phyloP scores from a whole-genome alignment of 64 coral and sea anemone species.

The Montipora sp. region DNA sequence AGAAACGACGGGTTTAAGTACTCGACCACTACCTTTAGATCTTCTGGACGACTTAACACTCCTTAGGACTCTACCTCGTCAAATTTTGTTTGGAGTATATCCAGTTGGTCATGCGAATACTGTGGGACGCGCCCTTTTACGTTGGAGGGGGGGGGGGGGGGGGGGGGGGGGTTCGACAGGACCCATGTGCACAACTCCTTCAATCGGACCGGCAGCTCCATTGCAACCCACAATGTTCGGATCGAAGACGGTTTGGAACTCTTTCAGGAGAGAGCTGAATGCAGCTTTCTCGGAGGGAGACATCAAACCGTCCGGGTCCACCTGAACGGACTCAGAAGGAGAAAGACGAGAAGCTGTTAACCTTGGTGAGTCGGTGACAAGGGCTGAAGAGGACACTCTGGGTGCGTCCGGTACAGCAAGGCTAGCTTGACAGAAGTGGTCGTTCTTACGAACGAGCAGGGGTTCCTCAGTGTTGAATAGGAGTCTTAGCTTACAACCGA shows the following conservation, averaged over 20 bases:
- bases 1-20: conserved; percentile 45
- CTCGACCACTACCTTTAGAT: conserved; percentile 17
- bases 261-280: not conserved
- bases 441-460: conserved; percentile 2
- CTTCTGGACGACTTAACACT: conserved; percentile 18
- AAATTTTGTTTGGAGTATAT: conserved; percentile 36
- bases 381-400: not conserved
- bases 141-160: too few relatives aligned
- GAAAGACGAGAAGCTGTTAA: not conserved
- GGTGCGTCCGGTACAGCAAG: not conserved
- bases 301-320: conserved; percentile 24
- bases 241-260: conserved; percentile 53
- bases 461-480: conserved; percentile 28
- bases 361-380: not conserved
- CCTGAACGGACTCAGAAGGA: not conserved
- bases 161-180: conserved; percentile 16
- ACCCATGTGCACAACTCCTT: conserved; percentile 41
- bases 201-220: conserved; percentile 32
- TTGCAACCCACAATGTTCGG: conserved; percentile 29
- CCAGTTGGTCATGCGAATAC: conserved; percentile 34
- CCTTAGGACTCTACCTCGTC: conserved; percentile 5
- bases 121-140: conserved; percentile 25
- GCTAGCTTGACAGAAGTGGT: conserved; percentile 57
- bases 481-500: conserved; percentile 53
- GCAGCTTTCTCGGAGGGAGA: not conserved